phyloP scores from a whole-genome alignment of 2,888 invertebrate genomes.

The Doris montereyensis region DNA sequence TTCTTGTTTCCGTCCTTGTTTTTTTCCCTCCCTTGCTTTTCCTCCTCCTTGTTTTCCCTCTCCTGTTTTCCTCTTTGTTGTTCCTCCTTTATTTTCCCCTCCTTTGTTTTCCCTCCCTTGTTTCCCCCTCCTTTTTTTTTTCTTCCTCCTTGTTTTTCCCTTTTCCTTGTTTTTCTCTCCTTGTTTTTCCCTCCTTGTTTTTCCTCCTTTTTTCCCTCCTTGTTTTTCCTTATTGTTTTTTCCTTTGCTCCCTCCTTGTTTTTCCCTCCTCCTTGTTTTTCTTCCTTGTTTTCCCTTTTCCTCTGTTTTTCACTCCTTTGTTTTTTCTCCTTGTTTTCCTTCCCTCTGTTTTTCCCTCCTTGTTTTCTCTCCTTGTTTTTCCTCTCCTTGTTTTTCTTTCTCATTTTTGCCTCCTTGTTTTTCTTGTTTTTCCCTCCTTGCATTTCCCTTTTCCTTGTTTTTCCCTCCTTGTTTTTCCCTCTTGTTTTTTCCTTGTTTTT shows the following conservation, averaged over 20 bases:
- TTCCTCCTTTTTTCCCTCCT: neutral
- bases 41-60: neutral
- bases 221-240: neutral
- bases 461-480: no score
- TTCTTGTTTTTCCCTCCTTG: no score
- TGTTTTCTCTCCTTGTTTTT: neutral
- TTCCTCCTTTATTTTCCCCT: neutral
- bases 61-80: neutral
- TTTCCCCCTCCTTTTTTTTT: neutral
- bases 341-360: no score
- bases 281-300: neutral
- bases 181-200: neutral
- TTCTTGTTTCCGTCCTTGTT: no score
- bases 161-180: neutral
- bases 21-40: slow-evolving; percentile 8
- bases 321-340: no score
- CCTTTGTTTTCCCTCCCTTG: neutral
- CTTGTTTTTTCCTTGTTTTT: no score
- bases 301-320: no score
- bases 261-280: neutral
- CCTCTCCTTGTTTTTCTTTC: neutral
- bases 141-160: neutral
- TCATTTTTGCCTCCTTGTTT: no score
- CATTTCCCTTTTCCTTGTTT: no score
- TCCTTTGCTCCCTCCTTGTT: neutral